These are phyloP conservation scores for Megastigmus dorsalis DNA, from an alignment of 2,888 invertebrate genomes.

Conservation along the genomic window DNA sequence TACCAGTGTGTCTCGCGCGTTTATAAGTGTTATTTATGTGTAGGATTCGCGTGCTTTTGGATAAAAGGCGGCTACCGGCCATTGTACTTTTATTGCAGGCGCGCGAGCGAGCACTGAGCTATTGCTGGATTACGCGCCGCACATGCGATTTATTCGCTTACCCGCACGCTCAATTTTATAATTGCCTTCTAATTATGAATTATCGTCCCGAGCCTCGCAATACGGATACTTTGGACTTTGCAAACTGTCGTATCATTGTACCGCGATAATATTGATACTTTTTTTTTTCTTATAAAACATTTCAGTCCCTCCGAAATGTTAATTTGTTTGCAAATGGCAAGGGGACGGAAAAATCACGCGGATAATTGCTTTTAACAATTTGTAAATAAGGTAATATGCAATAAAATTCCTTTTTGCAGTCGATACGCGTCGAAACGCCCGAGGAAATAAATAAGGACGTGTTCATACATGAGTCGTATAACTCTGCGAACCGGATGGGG, in stretches of 20 bases:
- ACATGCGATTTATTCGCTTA: too few relatives aligned
- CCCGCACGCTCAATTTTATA: constrained; percentile 42
- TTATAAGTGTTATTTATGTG: constrained; percentile 55
- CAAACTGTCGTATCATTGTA: background rate
- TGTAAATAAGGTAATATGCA: constrained; percentile 46
- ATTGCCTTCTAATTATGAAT: constrained; percentile 53
- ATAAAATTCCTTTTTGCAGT: constrained; percentile 31
- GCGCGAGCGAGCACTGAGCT: constrained; percentile 24
- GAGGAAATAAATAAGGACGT: constrained; percentile 32
- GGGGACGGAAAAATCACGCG: constrained; percentile 22
- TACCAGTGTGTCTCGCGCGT: constrained; percentile 45
- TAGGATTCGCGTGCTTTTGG: constrained; percentile 31
- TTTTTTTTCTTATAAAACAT: background rate
- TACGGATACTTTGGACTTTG: constrained; percentile 26
- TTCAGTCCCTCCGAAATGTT: background rate
- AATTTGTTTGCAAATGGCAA: constrained; percentile 53
- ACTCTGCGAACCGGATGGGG: constrained; percentile 2
- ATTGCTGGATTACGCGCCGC: constrained; percentile 43
- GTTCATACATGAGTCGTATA: constrained; percentile 29
- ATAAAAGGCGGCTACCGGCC: constrained; percentile 8
- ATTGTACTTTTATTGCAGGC: constrained; percentile 34
- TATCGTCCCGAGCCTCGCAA: constrained; percentile 43
- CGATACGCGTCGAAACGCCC: background rate
- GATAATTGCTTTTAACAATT: constrained; percentile 40
- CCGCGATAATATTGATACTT: background rate